phyloP scores from a whole-genome alignment of 2,888 invertebrate genomes.

The Torymus texanus region DNA sequence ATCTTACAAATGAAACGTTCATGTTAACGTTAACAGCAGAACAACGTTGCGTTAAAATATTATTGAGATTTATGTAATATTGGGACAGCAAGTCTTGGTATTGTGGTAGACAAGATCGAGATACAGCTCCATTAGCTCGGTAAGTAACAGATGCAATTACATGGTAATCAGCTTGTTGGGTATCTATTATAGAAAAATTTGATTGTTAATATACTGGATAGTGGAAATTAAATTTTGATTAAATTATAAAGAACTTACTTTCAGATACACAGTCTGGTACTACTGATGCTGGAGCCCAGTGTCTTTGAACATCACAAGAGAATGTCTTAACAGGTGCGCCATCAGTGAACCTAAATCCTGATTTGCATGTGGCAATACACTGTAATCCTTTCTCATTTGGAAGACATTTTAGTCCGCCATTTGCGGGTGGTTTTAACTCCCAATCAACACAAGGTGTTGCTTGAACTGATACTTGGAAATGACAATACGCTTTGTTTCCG shows the following conservation, averaged over 20 bases:
- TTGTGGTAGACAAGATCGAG: slow-evolving; percentile 87
- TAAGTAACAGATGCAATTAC: slow-evolving; percentile 91
- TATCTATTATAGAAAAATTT: slow-evolving; percentile 78
- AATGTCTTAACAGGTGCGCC: slow-evolving; percentile 92
- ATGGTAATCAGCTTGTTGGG: slow-evolving; percentile 95
- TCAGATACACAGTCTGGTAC: slow-evolving; percentile 97
- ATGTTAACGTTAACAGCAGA: slow-evolving; percentile 96
- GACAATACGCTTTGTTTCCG: slow-evolving; percentile 91
- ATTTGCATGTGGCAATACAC: slow-evolving; percentile 92
- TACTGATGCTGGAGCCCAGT: slow-evolving; percentile 91
- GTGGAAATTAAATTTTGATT: slow-evolving; percentile 9
- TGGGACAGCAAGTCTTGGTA: slow-evolving; percentile 90
- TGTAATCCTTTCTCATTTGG: slow-evolving; percentile 89
- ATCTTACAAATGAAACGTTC: slow-evolving; percentile 92
- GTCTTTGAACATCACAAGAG: slow-evolving; percentile 86
- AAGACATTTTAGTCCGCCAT: slow-evolving; percentile 91
- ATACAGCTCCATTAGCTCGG: slow-evolving; percentile 92
- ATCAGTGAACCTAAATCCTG: slow-evolving; percentile 92
- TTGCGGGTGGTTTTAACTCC: slow-evolving; percentile 92
- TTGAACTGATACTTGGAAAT: slow-evolving; percentile 95
- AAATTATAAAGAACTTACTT: slow-evolving; percentile 76
- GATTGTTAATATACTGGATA: slow-evolving; percentile 34
- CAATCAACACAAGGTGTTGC: slow-evolving; percentile 96
- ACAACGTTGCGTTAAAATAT: slow-evolving; percentile 90
- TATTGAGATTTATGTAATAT: slow-evolving; percentile 87